Evolutionary conservation across 1,140 invertebrate genomes (phyloP).

Genomic region (Eulimnadia texana): DNA sequence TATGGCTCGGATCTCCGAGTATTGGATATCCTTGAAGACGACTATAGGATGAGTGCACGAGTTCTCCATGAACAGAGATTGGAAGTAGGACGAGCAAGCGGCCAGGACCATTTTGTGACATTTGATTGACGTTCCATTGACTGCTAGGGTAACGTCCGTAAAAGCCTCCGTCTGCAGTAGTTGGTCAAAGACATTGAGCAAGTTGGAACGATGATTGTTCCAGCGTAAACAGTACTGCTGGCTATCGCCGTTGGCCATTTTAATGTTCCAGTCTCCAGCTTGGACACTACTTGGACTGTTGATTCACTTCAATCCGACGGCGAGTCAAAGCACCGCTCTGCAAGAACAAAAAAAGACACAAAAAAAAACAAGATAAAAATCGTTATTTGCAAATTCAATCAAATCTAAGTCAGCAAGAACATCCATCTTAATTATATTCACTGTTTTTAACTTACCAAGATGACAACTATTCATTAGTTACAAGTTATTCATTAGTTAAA

Average conservation of each 20-base stretch:
- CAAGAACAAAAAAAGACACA: neutral
- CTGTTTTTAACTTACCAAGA: too few relatives aligned
- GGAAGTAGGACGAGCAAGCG: slow-evolving; percentile 76
- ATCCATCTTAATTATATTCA: too few relatives aligned
- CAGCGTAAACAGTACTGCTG: slow-evolving; percentile 81
- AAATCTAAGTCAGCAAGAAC: too few relatives aligned
- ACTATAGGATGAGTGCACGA: slow-evolving; percentile 69
- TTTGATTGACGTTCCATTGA: slow-evolving; percentile 56
- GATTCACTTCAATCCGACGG: neutral
- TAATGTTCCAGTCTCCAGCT: neutral
- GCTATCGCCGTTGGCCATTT: slow-evolving; percentile 21
- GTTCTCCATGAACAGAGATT: slow-evolving; percentile 58
- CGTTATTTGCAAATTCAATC: too few relatives aligned
- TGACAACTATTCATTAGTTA: too few relatives aligned
- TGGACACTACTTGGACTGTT: neutral
- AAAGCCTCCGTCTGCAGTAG: slow-evolving; percentile 68
- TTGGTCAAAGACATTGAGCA: slow-evolving; percentile 68
- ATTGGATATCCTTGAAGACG: slow-evolving; percentile 66
- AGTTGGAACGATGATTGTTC: slow-evolving; percentile 80
- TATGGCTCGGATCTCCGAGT: slow-evolving; percentile 67
- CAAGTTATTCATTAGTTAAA: too few relatives aligned
- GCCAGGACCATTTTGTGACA: slow-evolving; percentile 68
- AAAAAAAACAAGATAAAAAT: too few relatives aligned
- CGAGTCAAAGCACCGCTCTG: neutral
- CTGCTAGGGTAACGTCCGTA: slow-evolving; percentile 73